A percentile compares a stretch with the other conserved stretches of the same genome.
These are phyloP conservation scores for Conus canariensis DNA, from an alignment of 2,888 invertebrate genomes.

Conservation along the genomic window DNA sequence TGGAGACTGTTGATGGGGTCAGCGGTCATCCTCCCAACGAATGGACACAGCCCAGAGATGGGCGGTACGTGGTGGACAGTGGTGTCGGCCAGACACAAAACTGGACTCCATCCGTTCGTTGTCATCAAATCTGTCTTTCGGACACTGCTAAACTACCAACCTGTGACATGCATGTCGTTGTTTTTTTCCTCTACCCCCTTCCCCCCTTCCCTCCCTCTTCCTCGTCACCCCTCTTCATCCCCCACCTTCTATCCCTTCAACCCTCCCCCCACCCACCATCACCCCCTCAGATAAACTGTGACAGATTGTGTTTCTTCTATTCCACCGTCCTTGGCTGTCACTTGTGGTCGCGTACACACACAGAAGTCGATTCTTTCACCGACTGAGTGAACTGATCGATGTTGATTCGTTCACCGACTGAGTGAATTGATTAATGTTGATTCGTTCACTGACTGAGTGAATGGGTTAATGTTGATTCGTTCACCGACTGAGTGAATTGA, in stretches of 20 bases:
- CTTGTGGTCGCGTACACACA: constrained; percentile 26
- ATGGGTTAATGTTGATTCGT: too few relatives aligned
- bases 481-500: too few relatives aligned
- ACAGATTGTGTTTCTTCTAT: background rate
- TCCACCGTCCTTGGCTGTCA: background rate
- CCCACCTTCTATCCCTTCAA: background rate
- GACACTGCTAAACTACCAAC: background rate
- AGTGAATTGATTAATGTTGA: too few relatives aligned
- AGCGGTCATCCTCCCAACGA: background rate
- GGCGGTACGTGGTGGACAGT: too few relatives aligned
- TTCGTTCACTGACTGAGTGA: too few relatives aligned
- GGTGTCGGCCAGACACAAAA: too few relatives aligned
- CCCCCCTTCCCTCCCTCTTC: background rate
- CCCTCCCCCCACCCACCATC: background rate
- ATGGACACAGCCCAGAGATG: background rate
- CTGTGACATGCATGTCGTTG: background rate
- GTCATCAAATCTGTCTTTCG: background rate
- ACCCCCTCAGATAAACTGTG: background rate
- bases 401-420: too few relatives aligned
- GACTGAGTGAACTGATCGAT: background rate
- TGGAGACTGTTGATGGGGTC: background rate
- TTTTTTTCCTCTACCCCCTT: background rate
- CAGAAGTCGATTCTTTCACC: background rate
- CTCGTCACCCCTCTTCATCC: background rate
- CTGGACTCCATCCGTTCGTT: background rate